Base-by-base conservation (phyloP, 2,113 vertebrate species). In the Callochromis pleurospilus region DNA sequence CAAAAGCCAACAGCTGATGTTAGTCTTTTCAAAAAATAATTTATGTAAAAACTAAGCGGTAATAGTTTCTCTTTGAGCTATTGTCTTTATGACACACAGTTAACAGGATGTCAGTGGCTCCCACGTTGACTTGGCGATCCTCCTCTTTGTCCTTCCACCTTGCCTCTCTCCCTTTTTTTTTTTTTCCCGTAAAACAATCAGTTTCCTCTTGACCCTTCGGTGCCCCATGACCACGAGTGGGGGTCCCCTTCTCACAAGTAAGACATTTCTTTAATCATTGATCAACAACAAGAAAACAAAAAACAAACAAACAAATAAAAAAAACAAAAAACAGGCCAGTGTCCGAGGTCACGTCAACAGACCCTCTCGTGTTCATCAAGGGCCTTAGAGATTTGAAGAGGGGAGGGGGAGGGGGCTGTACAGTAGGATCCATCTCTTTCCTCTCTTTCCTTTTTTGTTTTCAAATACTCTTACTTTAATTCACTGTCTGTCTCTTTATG, bases 41-140 rank as follows among this genome's bases (percentile, higher is more conserved):
- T 95, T 95, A 95, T 96, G 95, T 96, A 96, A 96, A 97, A 96
- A 96, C 95, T 94, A 96, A 96, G 94, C 93, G 31, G 96, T 96
- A 96, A 95, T 94, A 95, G 95, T 94, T 95, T 95, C 92, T 95
- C 93, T 95, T 94, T 90, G 88, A 92, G 91, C 92, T 85, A 92
- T 93, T 89, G 92, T 95, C 94, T 92, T 93, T 91, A 91, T 93
- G 93, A 93, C 93, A 87, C 91, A 87, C 85, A 82, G 89, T 93
- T 93, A 88, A 91, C 90, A 90, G 85, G 89, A 94, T 86, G 92
- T 91, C 93, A 94, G 94, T 86, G 86, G 89, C 93, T 94, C 89
- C 86, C 92, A 84, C 11, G 53, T 84, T 56, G 84, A 94, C 94
- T 95, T 93, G 90, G 88, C 54, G 45, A 86, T 94, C 92, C 88